A percentile compares a stretch with the other conserved stretches of the same genome.
Conservation (phyloP, 2,113 vertebrate species). For the Columbina picui region DNA sequence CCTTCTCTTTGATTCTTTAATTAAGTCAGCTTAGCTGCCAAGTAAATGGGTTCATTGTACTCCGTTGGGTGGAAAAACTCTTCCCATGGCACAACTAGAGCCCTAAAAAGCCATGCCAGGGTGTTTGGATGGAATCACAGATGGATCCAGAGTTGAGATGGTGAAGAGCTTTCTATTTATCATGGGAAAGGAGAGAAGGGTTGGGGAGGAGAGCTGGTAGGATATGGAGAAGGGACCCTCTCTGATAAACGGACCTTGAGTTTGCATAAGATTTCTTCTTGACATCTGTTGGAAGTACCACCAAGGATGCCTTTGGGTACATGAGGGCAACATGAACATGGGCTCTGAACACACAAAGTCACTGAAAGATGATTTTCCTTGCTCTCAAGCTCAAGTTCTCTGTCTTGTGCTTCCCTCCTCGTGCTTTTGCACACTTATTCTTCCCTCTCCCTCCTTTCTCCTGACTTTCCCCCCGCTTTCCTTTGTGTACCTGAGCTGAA, state of each 20-base stretch:
- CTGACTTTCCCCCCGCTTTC: neutral
- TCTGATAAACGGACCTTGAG: neutral
- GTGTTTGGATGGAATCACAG: neutral
- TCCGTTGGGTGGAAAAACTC: neutral
- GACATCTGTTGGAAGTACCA: neutral
- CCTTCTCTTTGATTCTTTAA: neutral
- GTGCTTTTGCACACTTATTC: neutral
- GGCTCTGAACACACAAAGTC: neutral
- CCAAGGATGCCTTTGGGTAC: neutral
- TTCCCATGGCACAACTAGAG: neutral
- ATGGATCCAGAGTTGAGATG: neutral
- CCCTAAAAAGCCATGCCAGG: neutral
- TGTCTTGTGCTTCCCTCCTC: neutral
- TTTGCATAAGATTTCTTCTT: neutral
- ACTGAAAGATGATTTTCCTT: accelerated
- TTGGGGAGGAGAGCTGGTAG: neutral
- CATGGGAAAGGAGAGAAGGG: neutral
- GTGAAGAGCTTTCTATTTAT: neutral
- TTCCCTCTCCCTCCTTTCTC: neutral
- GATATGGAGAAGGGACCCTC: neutral
- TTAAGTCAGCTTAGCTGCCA: neutral
- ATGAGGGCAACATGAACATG: neutral
- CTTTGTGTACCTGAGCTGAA: conserved; percentile 26
- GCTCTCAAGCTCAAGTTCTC: neutral
- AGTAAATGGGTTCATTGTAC: neutral